Conservation (phyloP, 2,888 invertebrate species). For the Sabatieria punctata region DNA sequence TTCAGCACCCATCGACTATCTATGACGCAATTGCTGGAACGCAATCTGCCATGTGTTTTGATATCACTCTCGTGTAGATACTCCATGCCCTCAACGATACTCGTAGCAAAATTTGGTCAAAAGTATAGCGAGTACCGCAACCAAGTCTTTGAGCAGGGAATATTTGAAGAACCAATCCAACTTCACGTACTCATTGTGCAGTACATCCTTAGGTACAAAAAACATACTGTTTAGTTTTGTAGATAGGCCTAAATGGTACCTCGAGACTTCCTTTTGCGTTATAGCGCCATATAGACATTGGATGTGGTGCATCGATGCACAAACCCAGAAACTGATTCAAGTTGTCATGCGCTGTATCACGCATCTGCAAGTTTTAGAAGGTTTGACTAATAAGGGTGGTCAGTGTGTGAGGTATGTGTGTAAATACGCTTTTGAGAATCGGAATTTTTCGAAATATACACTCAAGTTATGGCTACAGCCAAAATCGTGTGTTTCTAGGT, state of each 20-base stretch:
- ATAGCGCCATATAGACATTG: constrained; percentile 5
- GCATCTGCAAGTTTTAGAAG: constrained; percentile 6
- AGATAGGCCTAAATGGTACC: too few relatives aligned
- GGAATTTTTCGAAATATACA: too few relatives aligned
- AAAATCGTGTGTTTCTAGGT: too few relatives aligned
- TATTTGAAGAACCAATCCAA: constrained; percentile 7
- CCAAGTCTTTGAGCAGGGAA: constrained; percentile 1
- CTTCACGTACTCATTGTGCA: constrained; percentile 4
- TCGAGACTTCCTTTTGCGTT: constrained; percentile 6
- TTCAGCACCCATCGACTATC: background rate
- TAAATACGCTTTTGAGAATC: too few relatives aligned
- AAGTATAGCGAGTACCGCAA: too few relatives aligned
- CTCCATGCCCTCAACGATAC: background rate
- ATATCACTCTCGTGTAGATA: background rate
- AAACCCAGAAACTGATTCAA: constrained; percentile 5
- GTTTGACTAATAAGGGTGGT: too few relatives aligned
- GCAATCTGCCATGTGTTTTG: background rate
- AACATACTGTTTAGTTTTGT: too few relatives aligned
- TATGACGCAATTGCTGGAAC: background rate
- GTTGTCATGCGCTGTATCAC: constrained; percentile 4
- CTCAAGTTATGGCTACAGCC: too few relatives aligned
- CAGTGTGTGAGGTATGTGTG: too few relatives aligned
- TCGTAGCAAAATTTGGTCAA: background rate
- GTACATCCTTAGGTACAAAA: background rate
- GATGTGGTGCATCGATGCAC: constrained; percentile 8